phyloP scores from a whole-genome alignment of 2,113 vertebrate species.

The Psittacara wagleri region DNA sequence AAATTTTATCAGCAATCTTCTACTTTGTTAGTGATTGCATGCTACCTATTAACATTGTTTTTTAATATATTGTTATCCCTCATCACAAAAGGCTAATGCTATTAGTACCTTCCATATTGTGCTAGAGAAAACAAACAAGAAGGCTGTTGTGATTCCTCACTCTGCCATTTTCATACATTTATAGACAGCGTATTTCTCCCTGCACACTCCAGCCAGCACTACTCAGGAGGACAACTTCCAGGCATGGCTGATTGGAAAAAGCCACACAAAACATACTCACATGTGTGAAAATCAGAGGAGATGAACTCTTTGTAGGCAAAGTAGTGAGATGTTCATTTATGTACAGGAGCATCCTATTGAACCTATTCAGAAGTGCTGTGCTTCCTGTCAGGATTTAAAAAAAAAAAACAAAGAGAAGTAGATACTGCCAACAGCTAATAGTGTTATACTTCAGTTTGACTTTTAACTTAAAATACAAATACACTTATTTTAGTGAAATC shows the following conservation, averaged over 20 bases:
- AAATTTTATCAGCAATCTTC: constrained; percentile 67
- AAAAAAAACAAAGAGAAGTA: neutral
- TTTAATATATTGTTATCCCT: constrained; percentile 66
- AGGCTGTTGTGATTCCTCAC: neutral
- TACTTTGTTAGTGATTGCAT: constrained; percentile 65
- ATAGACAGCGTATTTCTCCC: neutral
- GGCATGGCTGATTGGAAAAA: neutral
- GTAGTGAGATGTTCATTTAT: neutral
- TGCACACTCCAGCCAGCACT: neutral
- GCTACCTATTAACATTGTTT: constrained; percentile 65
- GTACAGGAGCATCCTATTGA: neutral
- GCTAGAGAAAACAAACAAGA: constrained; percentile 62
- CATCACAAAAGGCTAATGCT: constrained; percentile 66
- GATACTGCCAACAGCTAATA: neutral
- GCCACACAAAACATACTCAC: neutral
- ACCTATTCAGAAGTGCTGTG: neutral
- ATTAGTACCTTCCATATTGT: constrained; percentile 49
- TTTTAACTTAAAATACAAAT: neutral
- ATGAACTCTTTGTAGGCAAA: neutral
- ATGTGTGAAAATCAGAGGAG: neutral
- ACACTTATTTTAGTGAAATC: neutral
- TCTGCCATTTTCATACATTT: neutral
- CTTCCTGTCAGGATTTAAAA: neutral
- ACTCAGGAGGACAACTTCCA: neutral
- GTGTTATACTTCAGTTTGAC: neutral